Evolutionary conservation across 2,113 vertebrate genomes (phyloP), one percentile per base, ranked within the genome.

Genomic region (Serilophus lunatus): DNA sequence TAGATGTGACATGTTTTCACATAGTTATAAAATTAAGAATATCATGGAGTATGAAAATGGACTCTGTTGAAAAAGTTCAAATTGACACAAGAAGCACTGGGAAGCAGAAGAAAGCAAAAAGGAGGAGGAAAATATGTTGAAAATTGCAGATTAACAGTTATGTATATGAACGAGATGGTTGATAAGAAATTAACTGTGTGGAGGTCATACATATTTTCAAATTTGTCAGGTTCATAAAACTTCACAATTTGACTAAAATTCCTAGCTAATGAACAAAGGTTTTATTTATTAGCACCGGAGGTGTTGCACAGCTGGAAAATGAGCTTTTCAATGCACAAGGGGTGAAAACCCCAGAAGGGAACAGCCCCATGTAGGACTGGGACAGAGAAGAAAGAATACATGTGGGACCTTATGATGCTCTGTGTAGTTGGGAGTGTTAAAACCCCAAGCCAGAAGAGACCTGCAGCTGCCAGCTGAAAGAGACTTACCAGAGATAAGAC

Each of bases 301-400:
- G 3, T 5, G 0, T 6, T 47, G 53, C 17, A 23, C 22, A 72
- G 12, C 45, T 42, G 50, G 66, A 45, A 90, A 94, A 80, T 75
- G 36, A 91, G 40, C 9, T 91, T 87, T 50, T 56, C 33, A 35
- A 16, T 45, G 36, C 45, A 65, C 22, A 29, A 29, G 18, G 2
- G 0, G 15, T 36, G 18, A 63, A 82, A 84, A 79, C 1, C 15
- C 51, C 54, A 53, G 22, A 53, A 22, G 13, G n/a, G n/a, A 90
- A 53, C 0, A 8, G 17, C 6, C 24, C 29, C 18, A 5, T 0
- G 0, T 42, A 47, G 35, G 35, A 56, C 29, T 20, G 14, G 18
- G n/a, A 63, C 9, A 24, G n/a, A 20, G 29, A 71, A n/a, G 9
- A 24, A 56, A 69, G 22, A 33, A 24, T 29, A 66, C 19, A 13